Percentiles rank a stretch among this genome's conserved stretches.
These are phyloP conservation scores for Theocolax elegans DNA, from an alignment of 1,140 invertebrate species.

Conservation along the genomic window DNA sequence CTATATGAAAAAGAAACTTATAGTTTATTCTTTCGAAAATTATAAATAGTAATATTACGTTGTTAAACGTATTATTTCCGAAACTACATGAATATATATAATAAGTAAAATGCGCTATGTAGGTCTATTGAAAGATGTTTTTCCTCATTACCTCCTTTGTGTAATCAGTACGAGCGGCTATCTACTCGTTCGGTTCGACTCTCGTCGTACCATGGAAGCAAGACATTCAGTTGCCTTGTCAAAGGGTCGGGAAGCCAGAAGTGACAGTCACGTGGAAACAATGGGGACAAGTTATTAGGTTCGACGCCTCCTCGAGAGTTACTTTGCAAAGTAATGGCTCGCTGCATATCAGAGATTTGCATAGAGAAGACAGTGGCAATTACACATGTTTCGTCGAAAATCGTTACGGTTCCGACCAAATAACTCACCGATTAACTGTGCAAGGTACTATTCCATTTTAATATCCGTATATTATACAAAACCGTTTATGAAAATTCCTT, in stretches of 20 bases:
- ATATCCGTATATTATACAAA: too few relatives aligned
- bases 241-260: slow-evolving; percentile 81
- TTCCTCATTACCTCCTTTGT: too few relatives aligned
- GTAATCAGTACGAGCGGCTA: slow-evolving; percentile 78
- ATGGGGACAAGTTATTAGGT: slow-evolving; percentile 75
- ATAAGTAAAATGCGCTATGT: too few relatives aligned
- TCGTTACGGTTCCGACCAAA: slow-evolving; percentile 84
- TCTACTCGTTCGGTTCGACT: slow-evolving; percentile 82
- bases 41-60: too few relatives aligned
- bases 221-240: slow-evolving; percentile 81
- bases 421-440: slow-evolving; percentile 78
- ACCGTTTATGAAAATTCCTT: too few relatives aligned
- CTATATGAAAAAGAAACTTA: too few relatives aligned
- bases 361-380: slow-evolving; percentile 86
- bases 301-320: slow-evolving; percentile 71
- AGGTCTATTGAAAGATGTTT: too few relatives aligned
- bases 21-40: too few relatives aligned
- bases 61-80: too few relatives aligned
- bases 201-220: slow-evolving; percentile 87
- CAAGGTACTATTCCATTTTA: too few relatives aligned
- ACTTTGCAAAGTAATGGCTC: slow-evolving; percentile 77
- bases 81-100: too few relatives aligned
- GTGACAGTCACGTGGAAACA: slow-evolving; percentile 81
- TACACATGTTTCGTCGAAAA: slow-evolving; percentile 90
- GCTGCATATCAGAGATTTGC: slow-evolving; percentile 78